Evolutionary conservation across 2,888 invertebrate species (phyloP).

Genomic region (Drosophila atripex): DNA sequence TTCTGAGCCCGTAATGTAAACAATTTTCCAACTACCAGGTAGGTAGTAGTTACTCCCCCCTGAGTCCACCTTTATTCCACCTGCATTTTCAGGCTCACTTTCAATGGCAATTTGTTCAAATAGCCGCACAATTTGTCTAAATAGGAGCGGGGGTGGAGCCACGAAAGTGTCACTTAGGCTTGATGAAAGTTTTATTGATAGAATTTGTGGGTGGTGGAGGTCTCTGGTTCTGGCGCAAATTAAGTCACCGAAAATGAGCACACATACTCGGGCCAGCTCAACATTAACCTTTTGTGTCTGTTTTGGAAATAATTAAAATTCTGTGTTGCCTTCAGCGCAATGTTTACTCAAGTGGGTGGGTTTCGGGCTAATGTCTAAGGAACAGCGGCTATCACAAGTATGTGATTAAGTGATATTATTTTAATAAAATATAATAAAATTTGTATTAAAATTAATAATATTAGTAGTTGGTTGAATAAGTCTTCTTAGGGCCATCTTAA

Average conservation of each 20-base stretch:
- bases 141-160: conserved; percentile 21
- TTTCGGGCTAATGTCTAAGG: conserved; percentile 44
- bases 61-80: conserved; percentile 2
- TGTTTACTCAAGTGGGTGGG: conserved; percentile 67
- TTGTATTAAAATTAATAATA: background rate
- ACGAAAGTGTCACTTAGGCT: conserved; percentile 45
- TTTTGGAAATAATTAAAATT: conserved; percentile 66
- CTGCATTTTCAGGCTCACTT: conserved; percentile 48
- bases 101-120: conserved; percentile 69
- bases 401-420: background rate
- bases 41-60: background rate
- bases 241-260: conserved; percentile 52
- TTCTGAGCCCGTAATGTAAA: conserved; percentile 39
- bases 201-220: conserved; percentile 22
- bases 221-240: conserved; percentile 43
- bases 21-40: conserved; percentile 39
- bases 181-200: conserved; percentile 71
- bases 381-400: conserved; percentile 1
- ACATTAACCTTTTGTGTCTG: conserved; percentile 4
- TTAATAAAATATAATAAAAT: background rate
- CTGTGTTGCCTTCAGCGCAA: conserved; percentile 49
- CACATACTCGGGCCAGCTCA: conserved; percentile 4
- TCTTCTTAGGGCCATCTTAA: background rate
- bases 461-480: too few relatives aligned
- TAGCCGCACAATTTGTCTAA: conserved; percentile 58